A percentile compares a stretch with the other conserved stretches of the same genome.
These are phyloP conservation scores for Echeneis naucrates DNA, from an alignment of 2,797 vertebrate genomes.

Conservation along the genomic window DNA sequence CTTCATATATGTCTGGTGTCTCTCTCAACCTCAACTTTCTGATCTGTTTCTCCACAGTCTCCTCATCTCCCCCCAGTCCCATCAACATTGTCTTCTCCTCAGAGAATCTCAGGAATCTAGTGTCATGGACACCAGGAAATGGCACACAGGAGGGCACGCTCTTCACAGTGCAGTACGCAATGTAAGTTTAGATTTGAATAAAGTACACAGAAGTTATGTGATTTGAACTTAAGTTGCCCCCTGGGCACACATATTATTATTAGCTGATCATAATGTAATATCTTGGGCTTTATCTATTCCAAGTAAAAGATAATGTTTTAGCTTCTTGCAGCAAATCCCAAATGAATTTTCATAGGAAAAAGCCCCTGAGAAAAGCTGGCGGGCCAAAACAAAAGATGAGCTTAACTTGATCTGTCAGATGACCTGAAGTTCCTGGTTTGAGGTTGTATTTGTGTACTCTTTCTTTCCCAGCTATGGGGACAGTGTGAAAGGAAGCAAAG, in stretches of 20 bases:
- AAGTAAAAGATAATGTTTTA: not conserved
- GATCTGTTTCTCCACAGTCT: constrained; percentile 26
- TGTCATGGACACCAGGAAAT: constrained; percentile 78
- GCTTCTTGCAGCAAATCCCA: not conserved
- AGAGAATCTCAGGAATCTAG: constrained; percentile 77
- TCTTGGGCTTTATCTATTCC: not conserved
- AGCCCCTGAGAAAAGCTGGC: not conserved
- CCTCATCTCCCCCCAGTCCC: constrained; percentile 58
- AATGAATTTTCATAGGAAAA: not conserved
- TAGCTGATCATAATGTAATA: not conserved
- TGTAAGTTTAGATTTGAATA: constrained; percentile 70
- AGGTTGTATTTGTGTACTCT: constrained; percentile 7
- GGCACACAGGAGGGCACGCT: constrained; percentile 17
- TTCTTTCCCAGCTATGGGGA: constrained; percentile 79
- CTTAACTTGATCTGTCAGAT: constrained; percentile 17
- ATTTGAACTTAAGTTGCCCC: not conserved
- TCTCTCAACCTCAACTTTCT: not conserved
- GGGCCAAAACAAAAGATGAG: not conserved
- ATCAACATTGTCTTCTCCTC: constrained; percentile 74
- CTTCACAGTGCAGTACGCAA: constrained; percentile 81
- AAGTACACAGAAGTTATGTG: not conserved
- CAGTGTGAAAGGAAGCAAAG: constrained; percentile 20
- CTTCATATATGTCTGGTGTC: not conserved
- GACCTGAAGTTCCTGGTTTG: constrained; percentile 14
- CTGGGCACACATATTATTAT: not conserved